Conservation (phyloP, 2,113 vertebrate genomes). For the Terrapene triunguis region DNA sequence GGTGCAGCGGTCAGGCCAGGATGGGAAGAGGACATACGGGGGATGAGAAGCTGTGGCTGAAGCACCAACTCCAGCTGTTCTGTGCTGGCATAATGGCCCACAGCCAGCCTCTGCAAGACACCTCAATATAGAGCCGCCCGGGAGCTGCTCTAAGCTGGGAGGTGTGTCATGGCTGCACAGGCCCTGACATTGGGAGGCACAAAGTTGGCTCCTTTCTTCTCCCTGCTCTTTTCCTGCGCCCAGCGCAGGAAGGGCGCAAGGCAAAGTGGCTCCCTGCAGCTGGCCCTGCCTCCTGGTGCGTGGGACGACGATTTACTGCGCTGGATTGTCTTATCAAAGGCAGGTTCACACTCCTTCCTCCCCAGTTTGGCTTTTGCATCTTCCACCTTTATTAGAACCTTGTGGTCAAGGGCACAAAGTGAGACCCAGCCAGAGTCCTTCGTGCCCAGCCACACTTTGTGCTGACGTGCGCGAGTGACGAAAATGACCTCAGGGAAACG, state of each 20-base stretch:
- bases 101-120: too few relatives aligned
- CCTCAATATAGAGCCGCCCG: not conserved
- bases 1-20: not conserved
- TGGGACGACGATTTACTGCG: not conserved
- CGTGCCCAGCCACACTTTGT: rapidly evolving
- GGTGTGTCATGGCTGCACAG: too few relatives aligned
- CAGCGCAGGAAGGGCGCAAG: not conserved
- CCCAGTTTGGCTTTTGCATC: not conserved
- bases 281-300: not conserved
- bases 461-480: not conserved
- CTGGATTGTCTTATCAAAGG: not conserved
- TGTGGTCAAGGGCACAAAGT: not conserved
- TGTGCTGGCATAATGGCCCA: not conserved
- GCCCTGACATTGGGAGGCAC: not conserved
- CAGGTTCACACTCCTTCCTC: not conserved
- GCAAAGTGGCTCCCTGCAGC: not conserved
- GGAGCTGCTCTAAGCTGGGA: not conserved
- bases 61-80: too few relatives aligned
- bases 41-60: not conserved
- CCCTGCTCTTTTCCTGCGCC: too few relatives aligned
- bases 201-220: not conserved
- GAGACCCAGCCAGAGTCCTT: not conserved
- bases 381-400: not conserved
- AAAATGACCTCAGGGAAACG: not conserved
- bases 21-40: too few relatives aligned